These are phyloP conservation scores for Sparidentex hasta DNA, from an alignment of 2,797 vertebrate genomes.

Conservation along the genomic window DNA sequence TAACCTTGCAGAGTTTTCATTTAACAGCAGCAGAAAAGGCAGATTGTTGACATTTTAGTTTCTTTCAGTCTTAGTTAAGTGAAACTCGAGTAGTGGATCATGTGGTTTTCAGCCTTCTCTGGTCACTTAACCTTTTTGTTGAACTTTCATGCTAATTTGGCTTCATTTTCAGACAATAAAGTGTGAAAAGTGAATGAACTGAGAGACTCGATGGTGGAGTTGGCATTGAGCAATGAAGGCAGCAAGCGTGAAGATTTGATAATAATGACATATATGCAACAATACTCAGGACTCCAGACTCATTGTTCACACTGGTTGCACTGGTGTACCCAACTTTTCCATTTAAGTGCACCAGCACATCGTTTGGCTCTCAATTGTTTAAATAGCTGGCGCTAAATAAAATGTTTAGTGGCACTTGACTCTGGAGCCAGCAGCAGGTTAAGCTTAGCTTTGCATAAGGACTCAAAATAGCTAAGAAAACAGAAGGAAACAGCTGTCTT, in stretches of 20 bases:
- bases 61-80: slow-evolving; percentile 32
- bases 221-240: not conserved
- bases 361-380: too few species aligned
- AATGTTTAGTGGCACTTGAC: too few species aligned
- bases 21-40: slow-evolving; percentile 18
- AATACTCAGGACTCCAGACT: too few species aligned
- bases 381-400: too few species aligned
- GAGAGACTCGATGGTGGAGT: not conserved
- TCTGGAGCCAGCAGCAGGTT: too few species aligned
- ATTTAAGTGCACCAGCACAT: too few species aligned
- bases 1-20: not conserved
- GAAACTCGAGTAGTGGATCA: slow-evolving; percentile 10
- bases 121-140: not conserved
- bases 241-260: not conserved
- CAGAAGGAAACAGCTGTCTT: too few species aligned
- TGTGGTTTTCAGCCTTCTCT: not conserved
- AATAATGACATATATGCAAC: not conserved
- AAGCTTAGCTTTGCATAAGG: too few species aligned
- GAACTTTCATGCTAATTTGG: not conserved
- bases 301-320: too few species aligned
- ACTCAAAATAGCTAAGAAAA: too few species aligned
- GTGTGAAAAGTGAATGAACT: not conserved
- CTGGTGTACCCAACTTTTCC: too few species aligned
- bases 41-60: slow-evolving; percentile 29
- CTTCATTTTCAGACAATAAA: slow-evolving; percentile 1